These are phyloP conservation scores for Cryptoblepharus egeriae DNA, from an alignment of 2,797 vertebrate genomes.

Conservation along the genomic window DNA sequence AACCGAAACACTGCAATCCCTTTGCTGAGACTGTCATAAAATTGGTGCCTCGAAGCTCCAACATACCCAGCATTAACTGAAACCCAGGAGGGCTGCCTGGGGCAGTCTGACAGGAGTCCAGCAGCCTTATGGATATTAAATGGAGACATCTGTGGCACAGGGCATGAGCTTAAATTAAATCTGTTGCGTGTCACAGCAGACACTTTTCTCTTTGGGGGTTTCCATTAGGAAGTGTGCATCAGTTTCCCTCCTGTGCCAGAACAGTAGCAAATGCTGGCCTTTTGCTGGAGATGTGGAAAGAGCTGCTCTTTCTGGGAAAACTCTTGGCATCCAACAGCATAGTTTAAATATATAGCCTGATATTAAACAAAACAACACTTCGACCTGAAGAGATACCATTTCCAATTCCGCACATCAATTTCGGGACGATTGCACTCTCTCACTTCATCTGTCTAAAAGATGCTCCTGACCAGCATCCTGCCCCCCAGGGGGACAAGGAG, in stretches of 20 bases:
- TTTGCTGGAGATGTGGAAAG: background rate
- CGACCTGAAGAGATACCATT: background rate
- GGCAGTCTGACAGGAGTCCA: slow-evolving; percentile 67
- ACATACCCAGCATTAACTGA: slow-evolving; percentile 62
- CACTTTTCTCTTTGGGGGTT: slow-evolving; percentile 28
- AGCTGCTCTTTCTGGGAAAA: slow-evolving; percentile 8
- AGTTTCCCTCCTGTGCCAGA: slow-evolving; percentile 19
- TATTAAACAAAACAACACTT: background rate
- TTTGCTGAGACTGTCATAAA: slow-evolving; percentile 74
- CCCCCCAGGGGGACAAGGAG: too few relatives aligned
- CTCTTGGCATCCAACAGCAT: background rate
- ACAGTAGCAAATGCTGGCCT: slow-evolving; percentile 16
- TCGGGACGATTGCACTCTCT: background rate
- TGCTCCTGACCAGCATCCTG: too few relatives aligned
- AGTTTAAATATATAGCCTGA: background rate
- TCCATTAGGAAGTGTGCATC: slow-evolving; percentile 10
- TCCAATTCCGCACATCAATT: background rate
- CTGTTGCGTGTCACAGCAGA: slow-evolving; percentile 46
- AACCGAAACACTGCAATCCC: slow-evolving; percentile 75
- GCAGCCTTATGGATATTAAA: slow-evolving; percentile 67
- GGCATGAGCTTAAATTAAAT: slow-evolving; percentile 70
- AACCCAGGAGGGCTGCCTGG: slow-evolving; percentile 57
- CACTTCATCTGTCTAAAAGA: background rate
- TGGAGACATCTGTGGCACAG: slow-evolving; percentile 59
- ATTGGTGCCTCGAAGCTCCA: slow-evolving; percentile 61